phyloP scores from a whole-genome alignment of 2,888 invertebrate species.

The Phengaris alcon region DNA sequence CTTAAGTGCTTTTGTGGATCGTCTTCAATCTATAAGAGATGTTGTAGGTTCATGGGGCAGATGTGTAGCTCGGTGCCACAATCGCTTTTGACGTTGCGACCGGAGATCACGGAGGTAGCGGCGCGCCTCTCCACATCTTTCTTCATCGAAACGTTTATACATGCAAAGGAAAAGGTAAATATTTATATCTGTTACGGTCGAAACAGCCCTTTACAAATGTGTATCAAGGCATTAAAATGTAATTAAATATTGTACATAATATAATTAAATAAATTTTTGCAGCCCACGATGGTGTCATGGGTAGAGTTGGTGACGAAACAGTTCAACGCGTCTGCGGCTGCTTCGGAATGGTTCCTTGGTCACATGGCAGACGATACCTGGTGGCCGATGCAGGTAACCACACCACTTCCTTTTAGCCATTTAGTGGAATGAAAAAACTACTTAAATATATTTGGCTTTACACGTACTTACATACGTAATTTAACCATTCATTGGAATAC shows the following conservation, averaged over 20 bases:
- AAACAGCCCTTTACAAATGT: too few relatives aligned
- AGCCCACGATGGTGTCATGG: constrained; percentile 98
- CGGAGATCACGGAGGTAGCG: constrained; percentile 90
- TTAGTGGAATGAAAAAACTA: background rate
- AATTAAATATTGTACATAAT: background rate
- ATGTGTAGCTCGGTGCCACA: constrained; percentile 96
- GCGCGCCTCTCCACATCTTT: constrained; percentile 95
- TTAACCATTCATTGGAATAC: too few relatives aligned
- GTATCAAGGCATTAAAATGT: background rate
- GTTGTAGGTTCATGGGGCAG: constrained; percentile 94
- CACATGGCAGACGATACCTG: constrained; percentile 96
- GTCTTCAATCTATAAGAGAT: background rate
- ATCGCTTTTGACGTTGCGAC: constrained; percentile 87
- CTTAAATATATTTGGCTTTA: too few relatives aligned
- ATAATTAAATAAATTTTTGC: constrained; percentile 36
- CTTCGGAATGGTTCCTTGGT: constrained; percentile 94
- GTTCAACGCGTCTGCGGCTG: constrained; percentile 93
- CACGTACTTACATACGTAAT: too few relatives aligned
- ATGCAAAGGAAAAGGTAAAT: constrained; percentile 94
- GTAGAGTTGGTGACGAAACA: constrained; percentile 96
- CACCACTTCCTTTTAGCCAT: constrained; percentile 10
- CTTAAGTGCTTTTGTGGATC: too few relatives aligned
- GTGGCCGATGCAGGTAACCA: constrained; percentile 92
- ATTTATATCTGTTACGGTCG: background rate
- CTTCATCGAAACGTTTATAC: constrained; percentile 97